These are phyloP conservation scores for Parazoanthus atlanticus DNA, from an alignment of 92 coral and sea anemone genomes.

Conservation along the genomic window DNA sequence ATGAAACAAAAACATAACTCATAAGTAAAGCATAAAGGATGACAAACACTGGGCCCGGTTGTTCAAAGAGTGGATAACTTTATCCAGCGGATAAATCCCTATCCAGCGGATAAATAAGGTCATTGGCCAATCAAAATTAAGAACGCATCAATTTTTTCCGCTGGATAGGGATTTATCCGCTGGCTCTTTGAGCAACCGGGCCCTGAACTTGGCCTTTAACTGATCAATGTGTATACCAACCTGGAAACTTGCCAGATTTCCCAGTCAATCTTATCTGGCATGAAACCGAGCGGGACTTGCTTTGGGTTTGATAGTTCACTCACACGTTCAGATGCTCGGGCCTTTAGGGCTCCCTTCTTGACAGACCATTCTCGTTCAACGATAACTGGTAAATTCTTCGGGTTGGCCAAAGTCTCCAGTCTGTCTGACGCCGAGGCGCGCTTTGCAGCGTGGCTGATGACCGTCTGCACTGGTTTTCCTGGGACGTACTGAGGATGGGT, in stretches of 20 bases:
- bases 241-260: conserved; percentile 89
- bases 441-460: conserved; percentile 70
- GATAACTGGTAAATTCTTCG: conserved; percentile 61
- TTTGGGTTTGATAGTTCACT: conserved; percentile 82
- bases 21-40: too few relatives aligned
- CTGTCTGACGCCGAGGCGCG: conserved; percentile 74
- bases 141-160: too few relatives aligned
- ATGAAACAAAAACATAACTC: too few relatives aligned
- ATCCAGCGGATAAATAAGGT: too few relatives aligned
- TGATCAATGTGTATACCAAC: neutral
- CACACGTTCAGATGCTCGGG: conserved; percentile 72
- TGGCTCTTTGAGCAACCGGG: too few relatives aligned
- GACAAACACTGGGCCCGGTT: too few relatives aligned
- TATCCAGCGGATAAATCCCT: too few relatives aligned
- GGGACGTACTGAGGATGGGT: conserved; percentile 82
- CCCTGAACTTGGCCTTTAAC: neutral
- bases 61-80: too few relatives aligned
- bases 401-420: conserved; percentile 70
- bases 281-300: conserved; percentile 79
- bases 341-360: conserved; percentile 70
- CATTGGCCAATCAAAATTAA: too few relatives aligned
- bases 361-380: conserved; percentile 89
- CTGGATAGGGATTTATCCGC: too few relatives aligned
- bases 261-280: conserved; percentile 70
- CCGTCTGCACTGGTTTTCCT: conserved; percentile 66